Evolutionary conservation across 1,140 invertebrate species (phyloP).

Genomic region (Ditylenchus dipsaci): DNA sequence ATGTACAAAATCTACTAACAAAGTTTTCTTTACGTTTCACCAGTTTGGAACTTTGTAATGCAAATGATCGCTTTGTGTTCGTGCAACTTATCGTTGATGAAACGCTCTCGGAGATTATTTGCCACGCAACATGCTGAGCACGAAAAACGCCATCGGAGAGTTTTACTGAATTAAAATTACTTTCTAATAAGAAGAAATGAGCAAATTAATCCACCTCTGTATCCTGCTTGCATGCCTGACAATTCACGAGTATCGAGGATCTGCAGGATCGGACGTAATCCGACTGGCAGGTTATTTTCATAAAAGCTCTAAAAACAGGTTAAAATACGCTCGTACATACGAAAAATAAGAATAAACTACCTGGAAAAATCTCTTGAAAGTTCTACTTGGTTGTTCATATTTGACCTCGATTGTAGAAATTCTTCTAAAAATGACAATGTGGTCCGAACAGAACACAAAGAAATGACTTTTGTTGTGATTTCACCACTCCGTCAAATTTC

Average conservation of each 20-base stretch:
- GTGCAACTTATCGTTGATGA: conserved; percentile 22
- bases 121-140: conserved; percentile 16
- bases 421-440: too few relatives aligned
- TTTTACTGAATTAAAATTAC: conserved; percentile 20
- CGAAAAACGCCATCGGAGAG: conserved; percentile 36
- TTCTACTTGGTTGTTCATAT: not conserved
- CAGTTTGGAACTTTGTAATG: conserved; percentile 4
- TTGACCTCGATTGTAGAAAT: too few relatives aligned
- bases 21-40: not conserved
- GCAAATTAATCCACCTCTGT: not conserved
- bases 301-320: conserved; percentile 32
- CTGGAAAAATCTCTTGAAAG: conserved; percentile 27
- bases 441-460: too few relatives aligned
- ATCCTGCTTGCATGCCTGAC: not conserved
- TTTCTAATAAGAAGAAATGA: too few relatives aligned
- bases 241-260: conserved; percentile 18
- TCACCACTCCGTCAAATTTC: too few relatives aligned
- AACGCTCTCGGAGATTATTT: conserved; percentile 17
- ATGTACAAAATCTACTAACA: not conserved
- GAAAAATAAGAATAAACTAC: conserved; percentile 23
- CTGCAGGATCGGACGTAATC: conserved; percentile 32
- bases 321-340: conserved; percentile 2
- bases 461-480: too few relatives aligned
- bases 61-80: conserved; percentile 35
- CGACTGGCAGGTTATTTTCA: conserved; percentile 19